Evolutionary conservation across 2,888 invertebrate species (phyloP), one percentile per base, ranked within the genome.

Genomic region (Chydorus sphaericus): DNA sequence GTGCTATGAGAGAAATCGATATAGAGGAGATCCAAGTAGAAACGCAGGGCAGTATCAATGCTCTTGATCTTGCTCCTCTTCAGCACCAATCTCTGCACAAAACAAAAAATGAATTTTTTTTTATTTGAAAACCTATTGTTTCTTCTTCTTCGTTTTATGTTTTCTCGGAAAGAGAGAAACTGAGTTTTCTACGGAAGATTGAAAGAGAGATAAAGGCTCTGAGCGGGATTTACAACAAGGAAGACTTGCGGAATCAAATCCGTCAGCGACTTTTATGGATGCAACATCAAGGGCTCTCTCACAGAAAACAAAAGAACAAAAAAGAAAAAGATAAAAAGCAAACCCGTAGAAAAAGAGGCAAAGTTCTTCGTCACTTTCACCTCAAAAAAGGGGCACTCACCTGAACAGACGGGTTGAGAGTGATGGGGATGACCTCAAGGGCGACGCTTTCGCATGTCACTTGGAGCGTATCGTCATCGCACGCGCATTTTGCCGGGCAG

Each of bases 361-460:
- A 50, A 50, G n/a, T n/a, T n/a, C n/a, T n/a, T n/a, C n/a, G n/a
- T n/a, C n/a, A n/a, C n/a, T n/a, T n/a, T n/a, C n/a, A n/a, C n/a
- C n/a, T 4, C 14, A 39, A 39, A 39, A 8, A 23, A 38, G 14
- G 10, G 26, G 6, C 5, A 29, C 8, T 54, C 55, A 57, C 57
- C 67, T 86, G 85, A 60, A 90, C 87, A 64, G 86, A 85, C 38
- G 93, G 93, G 73, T 92, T 92, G 60, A 92, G 75, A 3, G 89
- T 86, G 65, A 91, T 91, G 59, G 91, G 91, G 59, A 92, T 79
- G 55, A 89, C 87, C 72, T 89, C 89, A 59, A 92, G 76, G 62
- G 84, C 84, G 66, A 87, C 87, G 67, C 82, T 83, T 63, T 86
- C 82, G 71, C 91, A 92, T 62, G 82, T 81, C 51, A 90, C 91